phyloP scores from a whole-genome alignment of 2,113 vertebrate species.

The Tautogolabrus adspersus region DNA sequence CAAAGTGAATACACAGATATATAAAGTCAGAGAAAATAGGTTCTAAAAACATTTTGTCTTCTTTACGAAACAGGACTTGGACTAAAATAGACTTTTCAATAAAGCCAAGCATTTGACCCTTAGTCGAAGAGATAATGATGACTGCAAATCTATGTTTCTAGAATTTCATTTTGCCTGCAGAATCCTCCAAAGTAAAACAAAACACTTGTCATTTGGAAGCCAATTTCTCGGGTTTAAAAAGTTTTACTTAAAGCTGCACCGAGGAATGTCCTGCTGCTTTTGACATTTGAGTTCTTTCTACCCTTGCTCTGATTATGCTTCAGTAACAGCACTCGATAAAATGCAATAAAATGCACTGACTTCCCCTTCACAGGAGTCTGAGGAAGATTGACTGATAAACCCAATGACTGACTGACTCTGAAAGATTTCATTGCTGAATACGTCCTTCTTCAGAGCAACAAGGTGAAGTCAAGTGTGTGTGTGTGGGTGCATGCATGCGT shows the following conservation, averaged over 20 bases:
- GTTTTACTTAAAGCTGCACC: neutral
- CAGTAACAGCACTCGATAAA: constrained; percentile 18
- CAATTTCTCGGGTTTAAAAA: neutral
- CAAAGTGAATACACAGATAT: neutral
- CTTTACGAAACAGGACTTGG: neutral
- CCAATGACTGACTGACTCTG: constrained; percentile 10
- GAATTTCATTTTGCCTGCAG: neutral
- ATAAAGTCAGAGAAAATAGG: neutral
- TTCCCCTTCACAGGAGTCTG: constrained; percentile 2
- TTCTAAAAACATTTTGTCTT: neutral
- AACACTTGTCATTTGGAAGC: too few species aligned
- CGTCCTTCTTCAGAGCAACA: constrained; percentile 14
- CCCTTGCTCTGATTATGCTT: constrained; percentile 5
- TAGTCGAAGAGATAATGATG: neutral
- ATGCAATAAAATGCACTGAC: constrained; percentile 18
- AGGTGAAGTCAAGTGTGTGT: neutral
- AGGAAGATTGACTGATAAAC: constrained; percentile 8
- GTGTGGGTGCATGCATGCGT: neutral
- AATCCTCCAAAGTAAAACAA: neutral
- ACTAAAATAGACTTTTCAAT: neutral
- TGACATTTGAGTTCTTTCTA: neutral
- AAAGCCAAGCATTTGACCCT: neutral
- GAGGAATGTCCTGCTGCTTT: neutral
- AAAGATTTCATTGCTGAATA: constrained; percentile 17
- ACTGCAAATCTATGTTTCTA: neutral